phyloP scores from a whole-genome alignment of 1,140 invertebrate genomes.

The Steinernema khuongi region DNA sequence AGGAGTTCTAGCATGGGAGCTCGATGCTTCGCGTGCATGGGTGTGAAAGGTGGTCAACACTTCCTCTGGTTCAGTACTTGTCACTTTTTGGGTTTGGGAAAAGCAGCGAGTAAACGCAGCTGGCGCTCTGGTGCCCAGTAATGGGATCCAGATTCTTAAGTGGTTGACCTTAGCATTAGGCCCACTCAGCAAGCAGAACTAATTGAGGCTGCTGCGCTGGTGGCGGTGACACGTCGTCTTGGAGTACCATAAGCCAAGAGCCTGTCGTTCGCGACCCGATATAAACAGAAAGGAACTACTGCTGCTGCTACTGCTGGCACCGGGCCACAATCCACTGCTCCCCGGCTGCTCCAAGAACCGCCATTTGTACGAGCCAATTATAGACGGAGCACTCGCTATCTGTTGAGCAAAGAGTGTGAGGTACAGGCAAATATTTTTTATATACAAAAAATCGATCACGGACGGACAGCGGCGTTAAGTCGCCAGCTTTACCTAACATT shows the following conservation, averaged over 20 bases:
- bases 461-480: background rate
- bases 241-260: background rate
- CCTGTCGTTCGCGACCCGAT: background rate
- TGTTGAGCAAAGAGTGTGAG: background rate
- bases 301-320: background rate
- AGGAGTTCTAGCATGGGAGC: too few species aligned
- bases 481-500: background rate
- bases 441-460: background rate
- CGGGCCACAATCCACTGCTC: background rate
- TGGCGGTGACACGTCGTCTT: background rate
- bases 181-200: constrained; percentile 12
- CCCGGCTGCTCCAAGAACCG: background rate
- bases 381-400: background rate
- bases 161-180: constrained; percentile 13
- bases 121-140: background rate
- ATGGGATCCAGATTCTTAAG: constrained; percentile 15
- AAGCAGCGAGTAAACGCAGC: constrained; percentile 6
- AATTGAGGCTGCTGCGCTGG: background rate
- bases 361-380: background rate
- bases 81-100: background rate
- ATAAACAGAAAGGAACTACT: constrained; percentile 1
- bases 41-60: too few species aligned
- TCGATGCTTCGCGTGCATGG: too few species aligned
- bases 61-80: background rate
- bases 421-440: background rate